Evolutionary conservation across 2,797 vertebrate species (phyloP), one percentile per base, ranked within the genome.

Genomic region (Channa striata): DNA sequence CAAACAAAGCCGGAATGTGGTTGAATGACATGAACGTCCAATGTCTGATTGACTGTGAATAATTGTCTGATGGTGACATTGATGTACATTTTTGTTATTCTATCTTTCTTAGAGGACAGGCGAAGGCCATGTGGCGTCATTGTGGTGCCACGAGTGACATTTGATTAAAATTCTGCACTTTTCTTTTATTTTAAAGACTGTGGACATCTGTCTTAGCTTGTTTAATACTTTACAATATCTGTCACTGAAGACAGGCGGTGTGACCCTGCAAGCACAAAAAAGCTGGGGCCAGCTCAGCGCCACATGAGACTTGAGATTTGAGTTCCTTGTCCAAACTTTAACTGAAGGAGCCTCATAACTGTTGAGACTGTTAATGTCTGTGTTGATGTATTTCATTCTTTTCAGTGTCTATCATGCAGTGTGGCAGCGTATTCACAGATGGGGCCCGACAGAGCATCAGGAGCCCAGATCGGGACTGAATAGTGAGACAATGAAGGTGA

Each of bases 371-470:
- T 62, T 68, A 75, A 74, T 84, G 77, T 78, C 74, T 84, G 43
- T 65, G 67, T 80, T 87, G 84, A 84, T 80, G 72, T 77, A 82
- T 90, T 82, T 85, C 78, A 72, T 53, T 73, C 61, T 72, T 83
- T 85, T 89, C 83, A 87, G 63, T 63, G 59, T 84, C 76, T 30
- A 68, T 83, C 82, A 78, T 56, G 72, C 67, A 46, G 52, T 21
- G 72, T 64, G 72, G 76, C 50, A 60, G 50, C 49, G 68, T 82
- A 89, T 90, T 91, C 89, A 84, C 83, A 68, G 69, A 83, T 81
- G 89, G 74, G 85, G 77, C 88, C 87, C 78, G 6, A 69, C 42
- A 34, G 56, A 59, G 69, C 72, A 79, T 78, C 59, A 67, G 82
- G 74, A 60, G 74, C 54, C 49, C 49, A 33, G 61, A 74, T 83